Evolutionary conservation across 2,797 vertebrate species (phyloP), one percentile per base, ranked within the genome.

Genomic region (Alectoris magna): DNA sequence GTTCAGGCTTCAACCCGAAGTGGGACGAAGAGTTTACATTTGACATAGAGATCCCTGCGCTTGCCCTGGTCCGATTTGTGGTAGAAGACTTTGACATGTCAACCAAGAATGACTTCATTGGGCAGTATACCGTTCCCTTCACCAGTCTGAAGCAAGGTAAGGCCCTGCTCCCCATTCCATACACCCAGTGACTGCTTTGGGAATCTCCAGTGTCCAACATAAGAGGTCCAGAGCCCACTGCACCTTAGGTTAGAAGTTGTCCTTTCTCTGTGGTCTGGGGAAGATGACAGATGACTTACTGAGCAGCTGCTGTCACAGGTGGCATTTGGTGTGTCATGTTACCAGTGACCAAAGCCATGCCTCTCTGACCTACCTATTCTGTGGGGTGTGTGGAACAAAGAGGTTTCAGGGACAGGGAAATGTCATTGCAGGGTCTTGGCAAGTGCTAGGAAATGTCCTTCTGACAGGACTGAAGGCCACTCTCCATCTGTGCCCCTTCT

Each of bases 101-200:
- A 0, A 98, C 98, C 44, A 98, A 98, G 48, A 99, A 99, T 0
- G 99, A 99, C 94, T 98, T 98, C 73, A 96, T 99, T 0, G 99
- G 98, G 39, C 98, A 99, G 71, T 99, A 98, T 95, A 98, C 98
- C 27, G 94, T 99, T 23, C 99, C 99, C 2, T 97, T 99, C 94
- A 98, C 95, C 27, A 99, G 98, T 68, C 87, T 99, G 71, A 98
- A 99, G 96, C 98, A 97, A 43, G 99, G 99, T 99, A 96, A 97
- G 97, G 72, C 24, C 13, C 46, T 74, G 29, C 26, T 82, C 31
- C 18, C 31, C 27, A 5, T 60, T 92, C 26, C 51, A 64, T 34
- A 27, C n/a, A 46, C 36, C 10, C 1, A 6, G 23, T 21, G 62
- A 78, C 49, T 17, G 29, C 56, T 91, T 15, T 76, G 76, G n/a